Conservation (phyloP, 2,113 vertebrate species). For the Gallinago media region DNA sequence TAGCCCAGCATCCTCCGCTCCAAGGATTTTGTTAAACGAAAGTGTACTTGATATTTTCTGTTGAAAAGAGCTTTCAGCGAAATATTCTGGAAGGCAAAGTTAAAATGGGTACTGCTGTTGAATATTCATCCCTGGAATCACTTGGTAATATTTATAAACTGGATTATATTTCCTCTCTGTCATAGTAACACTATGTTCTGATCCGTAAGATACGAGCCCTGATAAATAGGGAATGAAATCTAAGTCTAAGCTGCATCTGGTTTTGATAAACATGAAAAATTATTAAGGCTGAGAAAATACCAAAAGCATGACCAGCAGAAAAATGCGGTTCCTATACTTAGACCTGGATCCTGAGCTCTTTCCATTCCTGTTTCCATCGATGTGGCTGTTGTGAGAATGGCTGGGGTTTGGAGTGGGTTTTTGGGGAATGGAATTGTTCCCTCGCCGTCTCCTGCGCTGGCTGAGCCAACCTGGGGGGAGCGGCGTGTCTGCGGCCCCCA, state of each 20-base stretch:
- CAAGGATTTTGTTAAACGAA: neutral
- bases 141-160: conserved; percentile 46
- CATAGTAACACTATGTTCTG: conserved; percentile 56
- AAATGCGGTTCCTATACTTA: conserved; percentile 51
- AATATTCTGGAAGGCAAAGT: neutral
- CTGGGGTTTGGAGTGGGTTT: neutral
- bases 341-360: neutral
- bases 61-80: neutral
- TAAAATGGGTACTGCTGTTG: neutral
- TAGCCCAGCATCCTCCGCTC: neutral
- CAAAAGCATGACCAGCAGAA: conserved; percentile 21
- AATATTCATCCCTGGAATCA: conserved; percentile 27
- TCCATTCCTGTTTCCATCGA: neutral
- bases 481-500: neutral
- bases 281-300: conserved; percentile 56
- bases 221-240: conserved; percentile 51
- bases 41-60: neutral
- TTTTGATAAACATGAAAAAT: conserved; percentile 61
- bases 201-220: conserved; percentile 14
- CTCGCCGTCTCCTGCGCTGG: neutral
- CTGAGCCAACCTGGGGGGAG: neutral
- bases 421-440: neutral
- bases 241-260: conserved; percentile 36
- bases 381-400: neutral
- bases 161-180: conserved; percentile 43